A percentile compares a stretch with the other conserved stretches of the same genome.
These are phyloP conservation scores for Neodontobutis hainanensis DNA, from an alignment of 2,113 vertebrate genomes.

Conservation along the genomic window DNA sequence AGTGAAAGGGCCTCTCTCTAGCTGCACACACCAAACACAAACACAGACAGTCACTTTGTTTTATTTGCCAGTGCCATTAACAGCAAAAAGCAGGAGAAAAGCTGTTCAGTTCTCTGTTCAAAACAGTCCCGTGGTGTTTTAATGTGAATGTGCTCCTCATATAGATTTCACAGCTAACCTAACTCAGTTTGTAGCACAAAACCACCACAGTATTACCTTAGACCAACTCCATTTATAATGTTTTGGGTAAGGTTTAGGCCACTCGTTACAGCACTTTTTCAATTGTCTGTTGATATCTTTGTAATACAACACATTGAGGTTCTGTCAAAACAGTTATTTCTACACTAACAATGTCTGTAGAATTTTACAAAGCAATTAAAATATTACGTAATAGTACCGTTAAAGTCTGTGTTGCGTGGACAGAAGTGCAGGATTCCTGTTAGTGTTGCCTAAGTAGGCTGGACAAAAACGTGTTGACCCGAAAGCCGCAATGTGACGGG, in stretches of 20 bases:
- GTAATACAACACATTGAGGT: not conserved
- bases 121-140: not conserved
- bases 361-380: not conserved
- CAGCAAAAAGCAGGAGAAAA: no score
- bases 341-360: not conserved
- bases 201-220: not conserved
- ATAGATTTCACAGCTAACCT: constrained; percentile 10
- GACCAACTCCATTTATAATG: constrained; percentile 3
- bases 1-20: no score
- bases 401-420: constrained; percentile 7
- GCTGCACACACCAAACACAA: not conserved
- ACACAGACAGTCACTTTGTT: no score
- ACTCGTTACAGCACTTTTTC: not conserved
- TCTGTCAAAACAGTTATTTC: not conserved
- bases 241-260: not conserved
- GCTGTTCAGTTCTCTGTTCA: not conserved
- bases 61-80: no score
- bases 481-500: constrained; percentile 54
- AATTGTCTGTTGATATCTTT: not conserved
- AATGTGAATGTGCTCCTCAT: not conserved
- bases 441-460: constrained; percentile 46
- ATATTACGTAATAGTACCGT: not conserved
- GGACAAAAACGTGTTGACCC: constrained; percentile 56
- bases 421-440: constrained; percentile 17
- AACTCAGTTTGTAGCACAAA: not conserved